Percentiles rank a stretch among this genome's conserved stretches.
phyloP scores from a whole-genome alignment of 1,140 invertebrate species.

The Meteorus sp. region DNA sequence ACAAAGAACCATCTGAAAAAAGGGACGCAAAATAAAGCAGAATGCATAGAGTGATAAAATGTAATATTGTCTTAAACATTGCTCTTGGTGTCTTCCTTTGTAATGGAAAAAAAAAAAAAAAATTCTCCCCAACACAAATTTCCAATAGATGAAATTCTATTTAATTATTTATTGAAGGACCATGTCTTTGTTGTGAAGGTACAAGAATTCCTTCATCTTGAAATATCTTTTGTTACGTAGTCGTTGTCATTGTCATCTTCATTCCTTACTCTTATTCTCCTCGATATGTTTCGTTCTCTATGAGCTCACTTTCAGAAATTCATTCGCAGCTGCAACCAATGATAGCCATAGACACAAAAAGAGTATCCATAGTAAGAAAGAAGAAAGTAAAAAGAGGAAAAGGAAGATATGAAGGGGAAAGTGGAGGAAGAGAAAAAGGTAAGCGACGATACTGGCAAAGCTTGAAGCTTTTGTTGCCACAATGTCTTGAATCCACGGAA shows the following conservation, averaged over 20 bases:
- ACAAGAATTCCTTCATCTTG: background rate
- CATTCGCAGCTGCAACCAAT: no score
- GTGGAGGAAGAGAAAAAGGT: background rate
- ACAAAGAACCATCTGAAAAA: no score
- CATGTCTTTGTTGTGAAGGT: no score
- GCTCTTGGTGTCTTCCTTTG: background rate
- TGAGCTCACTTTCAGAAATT: background rate
- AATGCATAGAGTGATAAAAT: no score
- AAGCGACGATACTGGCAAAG: background rate
- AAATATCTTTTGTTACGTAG: background rate
- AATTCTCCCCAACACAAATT: no score
- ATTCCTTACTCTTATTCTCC: background rate
- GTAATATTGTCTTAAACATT: background rate
- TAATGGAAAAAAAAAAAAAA: background rate
- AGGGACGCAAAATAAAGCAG: no score
- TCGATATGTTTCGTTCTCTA: background rate
- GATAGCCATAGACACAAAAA: no score
- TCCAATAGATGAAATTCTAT: no score
- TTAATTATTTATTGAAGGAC: constrained; percentile 1
- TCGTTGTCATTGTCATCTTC: background rate
- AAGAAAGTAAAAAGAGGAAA: background rate
- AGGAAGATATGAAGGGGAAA: background rate
- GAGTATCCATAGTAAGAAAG: background rate
- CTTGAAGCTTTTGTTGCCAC: background rate
- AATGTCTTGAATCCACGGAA: background rate